Percentiles rank a stretch among this genome's conserved stretches.
These are phyloP conservation scores for Sycobia sp. DNA, from an alignment of 1,140 invertebrate species.

Conservation along the genomic window DNA sequence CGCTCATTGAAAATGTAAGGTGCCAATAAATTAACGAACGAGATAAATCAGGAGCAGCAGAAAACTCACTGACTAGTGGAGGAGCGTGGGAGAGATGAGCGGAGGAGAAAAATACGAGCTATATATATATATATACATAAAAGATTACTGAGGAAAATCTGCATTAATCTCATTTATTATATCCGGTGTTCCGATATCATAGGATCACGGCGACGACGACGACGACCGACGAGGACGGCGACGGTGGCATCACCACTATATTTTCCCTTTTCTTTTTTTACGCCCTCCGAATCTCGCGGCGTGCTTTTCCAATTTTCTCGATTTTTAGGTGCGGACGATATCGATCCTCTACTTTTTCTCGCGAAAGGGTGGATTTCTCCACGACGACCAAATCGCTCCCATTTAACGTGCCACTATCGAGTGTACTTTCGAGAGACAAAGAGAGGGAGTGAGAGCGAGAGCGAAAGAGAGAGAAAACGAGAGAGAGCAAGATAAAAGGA, in stretches of 20 bases:
- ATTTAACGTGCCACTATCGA: not conserved
- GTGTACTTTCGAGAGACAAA: not conserved
- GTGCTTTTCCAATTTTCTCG: conserved; percentile 27
- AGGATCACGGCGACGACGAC: too few species aligned
- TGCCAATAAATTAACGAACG: too few species aligned
- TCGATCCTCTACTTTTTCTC: not conserved
- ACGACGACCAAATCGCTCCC: not conserved
- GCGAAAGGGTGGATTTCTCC: too few species aligned
- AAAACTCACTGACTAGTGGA: too few species aligned
- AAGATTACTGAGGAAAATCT: too few species aligned
- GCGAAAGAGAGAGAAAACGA: not conserved
- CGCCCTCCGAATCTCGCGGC: conserved; percentile 1
- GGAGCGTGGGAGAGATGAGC: too few species aligned
- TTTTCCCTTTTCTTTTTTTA: conserved; percentile 23
- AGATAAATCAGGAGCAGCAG: too few species aligned
- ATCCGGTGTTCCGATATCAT: not conserved
- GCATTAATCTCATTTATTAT: conserved; percentile 19
- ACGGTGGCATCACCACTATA: conserved; percentile 3
- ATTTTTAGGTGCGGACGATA: conserved; percentile 22
- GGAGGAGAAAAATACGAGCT: too few species aligned
- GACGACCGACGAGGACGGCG: too few species aligned
- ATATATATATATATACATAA: too few species aligned
- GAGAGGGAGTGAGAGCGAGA: too few species aligned
- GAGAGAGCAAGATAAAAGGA: not conserved
- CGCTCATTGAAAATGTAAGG: too few species aligned